phyloP scores from a whole-genome alignment of 2,888 invertebrate genomes.

The Bruchidius siliquastri region DNA sequence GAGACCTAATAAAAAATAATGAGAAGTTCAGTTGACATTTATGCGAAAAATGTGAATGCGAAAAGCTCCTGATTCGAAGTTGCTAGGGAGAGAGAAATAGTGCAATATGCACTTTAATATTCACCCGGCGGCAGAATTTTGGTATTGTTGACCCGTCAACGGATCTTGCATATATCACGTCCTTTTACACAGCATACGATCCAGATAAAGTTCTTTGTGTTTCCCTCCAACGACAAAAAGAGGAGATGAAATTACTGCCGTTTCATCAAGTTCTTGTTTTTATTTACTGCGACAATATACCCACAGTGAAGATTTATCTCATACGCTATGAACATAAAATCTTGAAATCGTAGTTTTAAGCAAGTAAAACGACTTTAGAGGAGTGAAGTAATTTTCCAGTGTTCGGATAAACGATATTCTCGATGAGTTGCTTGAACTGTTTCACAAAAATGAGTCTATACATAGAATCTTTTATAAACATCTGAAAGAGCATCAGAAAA shows the following conservation, averaged over 20 bases:
- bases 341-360: not conserved
- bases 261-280: conserved; percentile 17
- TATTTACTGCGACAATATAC: conserved; percentile 12
- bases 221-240: conserved; percentile 14
- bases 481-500: no score
- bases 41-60: not conserved
- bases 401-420: not conserved
- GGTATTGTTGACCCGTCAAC: conserved; percentile 24
- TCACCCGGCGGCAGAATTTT: conserved; percentile 9
- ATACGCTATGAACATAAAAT: not conserved
- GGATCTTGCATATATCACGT: conserved; percentile 27
- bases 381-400: not conserved
- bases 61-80: not conserved
- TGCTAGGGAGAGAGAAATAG: not conserved
- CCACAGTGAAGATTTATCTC: not conserved
- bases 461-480: no score
- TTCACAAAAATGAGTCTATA: no score
- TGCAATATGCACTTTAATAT: conserved; percentile 1
- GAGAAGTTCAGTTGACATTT: not conserved
- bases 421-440: not conserved
- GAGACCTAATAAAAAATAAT: not conserved
- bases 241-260: conserved; percentile 25
- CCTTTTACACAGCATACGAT: conserved; percentile 30
- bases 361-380: not conserved
- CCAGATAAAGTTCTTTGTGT: conserved; percentile 33